Conservation (phyloP, 2,797 vertebrate genomes). For the Lepus oiostolus region DNA sequence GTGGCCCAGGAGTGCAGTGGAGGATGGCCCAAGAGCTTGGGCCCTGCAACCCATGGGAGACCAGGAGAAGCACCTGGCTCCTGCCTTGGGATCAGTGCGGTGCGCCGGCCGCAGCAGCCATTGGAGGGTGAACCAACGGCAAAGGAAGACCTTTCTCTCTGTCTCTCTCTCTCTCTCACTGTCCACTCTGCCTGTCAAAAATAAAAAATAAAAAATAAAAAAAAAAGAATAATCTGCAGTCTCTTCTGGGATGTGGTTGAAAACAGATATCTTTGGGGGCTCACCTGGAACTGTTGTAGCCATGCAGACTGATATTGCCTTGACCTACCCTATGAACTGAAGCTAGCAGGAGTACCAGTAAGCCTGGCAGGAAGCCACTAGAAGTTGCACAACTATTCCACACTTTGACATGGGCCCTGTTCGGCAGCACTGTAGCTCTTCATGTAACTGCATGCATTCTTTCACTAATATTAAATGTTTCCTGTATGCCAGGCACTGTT, state of each 20-base stretch:
- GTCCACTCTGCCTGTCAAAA: too few species aligned
- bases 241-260: slow-evolving; percentile 1
- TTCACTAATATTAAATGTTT: neutral
- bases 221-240: neutral
- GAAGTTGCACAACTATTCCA: neutral
- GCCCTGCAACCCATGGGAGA: too few species aligned
- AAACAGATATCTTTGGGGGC: slow-evolving; percentile 27
- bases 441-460: neutral
- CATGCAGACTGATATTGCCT: neutral
- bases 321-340: neutral
- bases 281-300: neutral
- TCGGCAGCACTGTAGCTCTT: slow-evolving; percentile 1
- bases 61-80: too few species aligned
- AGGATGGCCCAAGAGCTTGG: too few species aligned
- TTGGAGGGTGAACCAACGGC: too few species aligned
- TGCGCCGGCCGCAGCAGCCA: too few species aligned
- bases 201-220: too few species aligned
- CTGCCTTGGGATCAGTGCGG: too few species aligned
- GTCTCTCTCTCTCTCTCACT: too few species aligned
- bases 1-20: too few species aligned
- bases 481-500: neutral
- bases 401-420: neutral
- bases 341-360: neutral
- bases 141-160: too few species aligned
- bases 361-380: neutral